phyloP scores from a whole-genome alignment of 2,888 invertebrate species.

The Hydropsyche betteni region DNA sequence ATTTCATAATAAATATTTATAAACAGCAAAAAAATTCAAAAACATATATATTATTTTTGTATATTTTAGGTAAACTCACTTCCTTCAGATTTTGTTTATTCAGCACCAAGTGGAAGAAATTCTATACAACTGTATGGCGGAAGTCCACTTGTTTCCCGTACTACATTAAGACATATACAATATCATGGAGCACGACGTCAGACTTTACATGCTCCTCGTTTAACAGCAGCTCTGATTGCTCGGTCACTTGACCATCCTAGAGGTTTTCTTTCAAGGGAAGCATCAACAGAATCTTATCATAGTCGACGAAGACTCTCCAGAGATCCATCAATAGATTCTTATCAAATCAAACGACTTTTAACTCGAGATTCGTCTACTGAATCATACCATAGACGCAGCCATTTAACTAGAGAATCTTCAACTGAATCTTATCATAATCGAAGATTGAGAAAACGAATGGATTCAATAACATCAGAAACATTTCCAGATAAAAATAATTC shows the following conservation, averaged over 20 bases:
- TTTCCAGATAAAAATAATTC: slow-evolving; percentile 47
- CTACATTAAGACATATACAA: slow-evolving; percentile 58
- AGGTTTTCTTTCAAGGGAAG: slow-evolving; percentile 48
- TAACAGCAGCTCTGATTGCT: slow-evolving; percentile 46
- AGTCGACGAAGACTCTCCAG: slow-evolving; percentile 46
- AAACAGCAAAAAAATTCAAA: slow-evolving; percentile 45
- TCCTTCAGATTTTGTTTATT: slow-evolving; percentile 86
- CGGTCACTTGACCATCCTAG: slow-evolving; percentile 48
- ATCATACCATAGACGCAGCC: slow-evolving; percentile 47
- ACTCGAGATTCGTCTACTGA: slow-evolving; percentile 50
- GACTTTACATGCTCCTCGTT: slow-evolving; percentile 66
- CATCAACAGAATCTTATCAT: slow-evolving; percentile 51
- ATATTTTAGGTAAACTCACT: slow-evolving; percentile 73
- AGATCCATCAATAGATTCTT: slow-evolving; percentile 49
- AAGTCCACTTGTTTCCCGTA: slow-evolving; percentile 58
- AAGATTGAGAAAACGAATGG: slow-evolving; percentile 62
- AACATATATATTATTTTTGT: slow-evolving; percentile 32
- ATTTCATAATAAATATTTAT: slow-evolving; percentile 26
- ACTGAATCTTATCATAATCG: slow-evolving; percentile 51
- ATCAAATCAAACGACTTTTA: slow-evolving; percentile 47
- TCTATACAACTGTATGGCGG: slow-evolving; percentile 54
- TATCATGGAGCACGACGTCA: slow-evolving; percentile 61
- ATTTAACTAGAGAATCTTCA: slow-evolving; percentile 51
- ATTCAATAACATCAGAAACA: slow-evolving; percentile 60
- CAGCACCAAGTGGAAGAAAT: slow-evolving; percentile 68